Percentiles rank a stretch among this genome's conserved stretches.
These are phyloP conservation scores for Cyanistes caeruleus DNA, from an alignment of 2,113 vertebrate species.

Conservation along the genomic window DNA sequence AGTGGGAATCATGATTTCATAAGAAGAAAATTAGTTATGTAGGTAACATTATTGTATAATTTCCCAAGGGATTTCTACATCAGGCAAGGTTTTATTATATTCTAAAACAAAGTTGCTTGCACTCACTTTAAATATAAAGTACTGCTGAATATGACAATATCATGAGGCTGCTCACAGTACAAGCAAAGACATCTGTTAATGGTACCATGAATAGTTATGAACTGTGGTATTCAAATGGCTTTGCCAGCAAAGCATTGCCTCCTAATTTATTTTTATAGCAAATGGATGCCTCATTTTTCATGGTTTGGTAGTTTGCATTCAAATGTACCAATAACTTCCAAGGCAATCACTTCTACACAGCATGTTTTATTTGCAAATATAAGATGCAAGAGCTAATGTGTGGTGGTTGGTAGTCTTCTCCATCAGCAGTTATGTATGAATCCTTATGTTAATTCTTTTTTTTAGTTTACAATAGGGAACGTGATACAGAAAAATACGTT, in stretches of 20 bases:
- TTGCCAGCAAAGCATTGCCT: constrained; percentile 68
- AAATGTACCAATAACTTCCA: constrained; percentile 71
- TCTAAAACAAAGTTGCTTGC: constrained; percentile 75
- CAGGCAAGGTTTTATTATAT: constrained; percentile 71
- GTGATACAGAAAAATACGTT: neutral
- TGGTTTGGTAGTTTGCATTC: constrained; percentile 73
- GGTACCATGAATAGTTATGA: constrained; percentile 71
- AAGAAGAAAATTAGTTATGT: constrained; percentile 79
- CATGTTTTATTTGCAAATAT: constrained; percentile 35
- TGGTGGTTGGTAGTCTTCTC: constrained; percentile 53
- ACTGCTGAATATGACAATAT: constrained; percentile 64
- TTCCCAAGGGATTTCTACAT: constrained; percentile 67
- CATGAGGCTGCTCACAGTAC: constrained; percentile 51
- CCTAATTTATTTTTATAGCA: constrained; percentile 76
- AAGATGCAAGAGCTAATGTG: constrained; percentile 52
- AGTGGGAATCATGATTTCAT: constrained; percentile 78
- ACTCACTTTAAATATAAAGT: constrained; percentile 64
- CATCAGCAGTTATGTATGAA: constrained; percentile 47
- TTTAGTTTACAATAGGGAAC: neutral
- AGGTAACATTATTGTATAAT: constrained; percentile 77
- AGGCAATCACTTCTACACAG: constrained; percentile 58
- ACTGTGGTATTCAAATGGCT: constrained; percentile 65
- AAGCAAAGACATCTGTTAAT: constrained; percentile 77
- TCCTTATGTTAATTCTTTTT: neutral
- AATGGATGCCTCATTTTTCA: constrained; percentile 71